Percentiles rank a stretch among this genome's conserved stretches.
Evolutionary conservation across 2,797 vertebrate genomes (phyloP).

Genomic region (Oreochromis grahami): DNA sequence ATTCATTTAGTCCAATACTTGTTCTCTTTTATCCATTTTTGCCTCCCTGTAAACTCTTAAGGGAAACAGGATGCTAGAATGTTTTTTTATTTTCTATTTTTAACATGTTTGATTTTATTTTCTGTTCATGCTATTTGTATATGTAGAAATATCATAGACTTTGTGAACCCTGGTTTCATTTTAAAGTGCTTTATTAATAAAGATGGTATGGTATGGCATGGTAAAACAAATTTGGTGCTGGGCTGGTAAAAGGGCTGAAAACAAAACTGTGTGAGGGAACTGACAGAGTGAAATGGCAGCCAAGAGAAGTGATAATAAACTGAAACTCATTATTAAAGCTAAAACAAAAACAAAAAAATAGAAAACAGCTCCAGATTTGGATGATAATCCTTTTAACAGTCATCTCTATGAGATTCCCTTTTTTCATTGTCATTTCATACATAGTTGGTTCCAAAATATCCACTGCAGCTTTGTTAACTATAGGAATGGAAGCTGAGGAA

Average conservation of each 20-base stretch:
- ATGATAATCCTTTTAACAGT: not conserved
- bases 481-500: not conserved
- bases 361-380: not conserved
- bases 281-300: not conserved
- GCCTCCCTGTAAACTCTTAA: not conserved
- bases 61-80: not conserved
- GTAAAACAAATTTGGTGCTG: not conserved
- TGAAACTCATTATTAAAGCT: not conserved
- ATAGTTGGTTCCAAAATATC: not conserved
- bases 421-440: not conserved
- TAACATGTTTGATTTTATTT: not conserved
- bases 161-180: not conserved
- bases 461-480: not conserved
- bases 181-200: not conserved
- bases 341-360: not conserved
- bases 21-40: not conserved
- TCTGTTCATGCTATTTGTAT: not conserved
- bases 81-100: not conserved
- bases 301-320: not conserved
- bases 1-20: not conserved
- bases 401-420: not conserved
- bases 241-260: not conserved
- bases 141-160: not conserved
- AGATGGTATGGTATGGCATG: not conserved
- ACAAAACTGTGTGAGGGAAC: not conserved